Evolutionary conservation across 2,797 vertebrate genomes (phyloP).

Genomic region (Crenichthys baileyi): DNA sequence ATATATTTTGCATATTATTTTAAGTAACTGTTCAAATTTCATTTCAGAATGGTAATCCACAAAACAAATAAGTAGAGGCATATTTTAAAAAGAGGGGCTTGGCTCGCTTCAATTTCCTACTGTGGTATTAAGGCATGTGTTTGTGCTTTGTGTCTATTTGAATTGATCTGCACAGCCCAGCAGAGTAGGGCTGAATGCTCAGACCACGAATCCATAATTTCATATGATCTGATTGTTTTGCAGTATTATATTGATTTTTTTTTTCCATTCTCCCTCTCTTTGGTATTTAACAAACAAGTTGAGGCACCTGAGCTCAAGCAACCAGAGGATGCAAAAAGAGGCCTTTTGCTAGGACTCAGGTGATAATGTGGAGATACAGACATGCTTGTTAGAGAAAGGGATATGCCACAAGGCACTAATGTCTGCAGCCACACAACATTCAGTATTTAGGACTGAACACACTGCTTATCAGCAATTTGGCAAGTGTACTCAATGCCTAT

Average conservation of each 20-base stretch:
- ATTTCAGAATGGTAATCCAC: constrained; percentile 88
- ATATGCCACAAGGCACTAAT: constrained; percentile 34
- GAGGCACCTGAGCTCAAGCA: constrained; percentile 80
- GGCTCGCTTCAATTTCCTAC: constrained; percentile 87
- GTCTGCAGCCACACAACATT: constrained; percentile 33
- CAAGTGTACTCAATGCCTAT: constrained; percentile 17
- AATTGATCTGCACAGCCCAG: constrained; percentile 93
- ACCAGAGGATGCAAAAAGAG: constrained; percentile 67
- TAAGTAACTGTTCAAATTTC: constrained; percentile 90
- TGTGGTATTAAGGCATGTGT: constrained; percentile 83
- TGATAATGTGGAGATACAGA: constrained; percentile 70
- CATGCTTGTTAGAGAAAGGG: constrained; percentile 68
- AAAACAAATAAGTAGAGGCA: constrained; percentile 87
- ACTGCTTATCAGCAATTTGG: constrained; percentile 41
- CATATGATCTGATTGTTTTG: constrained; percentile 92
- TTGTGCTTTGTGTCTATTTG: constrained; percentile 92
- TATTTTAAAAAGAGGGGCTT: constrained; percentile 83
- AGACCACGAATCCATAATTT: constrained; percentile 93
- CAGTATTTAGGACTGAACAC: constrained; percentile 36
- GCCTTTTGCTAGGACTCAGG: constrained; percentile 66
- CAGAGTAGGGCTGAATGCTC: constrained; percentile 90
- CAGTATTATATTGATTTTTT: constrained; percentile 91
- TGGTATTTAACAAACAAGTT: constrained; percentile 88
- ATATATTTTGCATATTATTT: constrained; percentile 90
- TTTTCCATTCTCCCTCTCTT: constrained; percentile 66